Base-by-base conservation (phyloP, 2,113 vertebrate species). In the Andinoacara biseriatus region DNA sequence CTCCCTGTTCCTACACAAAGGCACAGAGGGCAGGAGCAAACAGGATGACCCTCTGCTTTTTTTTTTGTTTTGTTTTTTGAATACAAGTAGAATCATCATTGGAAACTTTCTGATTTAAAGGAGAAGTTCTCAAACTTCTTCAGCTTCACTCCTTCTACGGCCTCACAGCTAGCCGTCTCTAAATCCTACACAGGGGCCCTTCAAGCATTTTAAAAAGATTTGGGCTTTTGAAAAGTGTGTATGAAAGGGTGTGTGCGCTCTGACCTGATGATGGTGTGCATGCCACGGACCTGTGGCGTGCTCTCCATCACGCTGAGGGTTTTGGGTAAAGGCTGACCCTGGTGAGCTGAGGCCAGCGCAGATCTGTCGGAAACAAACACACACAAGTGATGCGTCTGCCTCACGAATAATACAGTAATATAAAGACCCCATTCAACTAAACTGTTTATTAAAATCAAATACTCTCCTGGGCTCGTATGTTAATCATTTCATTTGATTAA, bases 191-290 rank as follows among this genome's bases (percentile, higher is more conserved):
- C 65, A 5, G 15, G 29, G 24, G 43, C 5, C 65, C 40, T 43
- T 43, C 11, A 46, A 46, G 43, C 29, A 52, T 52, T 72, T 72
- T n/a, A 31, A 52, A 5, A 72, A 13, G 65, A 11, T 15, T 69
- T 20, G 29, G 29, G 24, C 43, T 49, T 69, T 43, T 49, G 40
- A 29, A 67, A 29, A 49, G 43, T 49, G 65, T 15, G 3, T 13
- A 1, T 52, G 65, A 13, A 11, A 31, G 17, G 4, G 22, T 3
- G 43, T 9, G 38, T 35, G 22, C 14, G 2, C 18, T 3, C 82
- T 29, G 86, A 98, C 97, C 97, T 97, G 96, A 98, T 98, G 91
- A 98, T 98, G 81, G 97, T 98, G 95, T 98, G 97, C 96, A 98
- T 96, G 87, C 97, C 97, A 0, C 96, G 95, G 83, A 97, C 97